Conservation (phyloP, 1,140 invertebrate species). For the Danaus plexippus region DNA sequence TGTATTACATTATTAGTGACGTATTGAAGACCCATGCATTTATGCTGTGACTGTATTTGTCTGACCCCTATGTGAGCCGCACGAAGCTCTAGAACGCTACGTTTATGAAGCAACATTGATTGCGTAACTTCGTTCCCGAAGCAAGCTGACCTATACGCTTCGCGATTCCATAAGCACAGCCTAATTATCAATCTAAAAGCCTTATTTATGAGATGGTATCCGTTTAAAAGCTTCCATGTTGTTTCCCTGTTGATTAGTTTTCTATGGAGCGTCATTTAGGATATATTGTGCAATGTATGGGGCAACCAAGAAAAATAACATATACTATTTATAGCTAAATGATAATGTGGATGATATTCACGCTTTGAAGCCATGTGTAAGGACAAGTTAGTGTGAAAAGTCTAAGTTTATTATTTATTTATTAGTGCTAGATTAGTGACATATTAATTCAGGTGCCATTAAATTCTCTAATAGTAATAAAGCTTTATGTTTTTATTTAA, state of each 20-base stretch:
- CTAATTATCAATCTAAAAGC: constrained; percentile 18
- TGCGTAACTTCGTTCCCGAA: constrained; percentile 17
- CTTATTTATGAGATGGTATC: constrained; percentile 20
- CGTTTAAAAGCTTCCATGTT: constrained; percentile 30
- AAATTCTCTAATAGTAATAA: too few species aligned
- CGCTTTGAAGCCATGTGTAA: too few species aligned
- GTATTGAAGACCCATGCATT: constrained; percentile 29
- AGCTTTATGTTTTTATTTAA: too few species aligned
- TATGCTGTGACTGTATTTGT: constrained; percentile 52
- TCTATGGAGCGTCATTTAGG: constrained; percentile 18
- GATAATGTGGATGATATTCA: too few species aligned
- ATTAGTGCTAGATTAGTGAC: too few species aligned
- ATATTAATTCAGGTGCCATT: too few species aligned
- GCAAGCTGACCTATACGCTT: constrained; percentile 5
- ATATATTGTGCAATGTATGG: constrained; percentile 45
- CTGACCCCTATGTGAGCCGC: constrained; percentile 43
- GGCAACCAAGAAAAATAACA: constrained; percentile 43
- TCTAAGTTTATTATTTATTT: too few species aligned
- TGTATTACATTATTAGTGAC: constrained; percentile 12
- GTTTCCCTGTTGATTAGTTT: constrained; percentile 32
- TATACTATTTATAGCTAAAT: constrained; percentile 25
- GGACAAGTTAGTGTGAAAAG: too few species aligned
- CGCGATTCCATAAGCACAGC: constrained; percentile 4
- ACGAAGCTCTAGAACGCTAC: constrained; percentile 44
- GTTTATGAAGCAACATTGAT: constrained; percentile 54